These are phyloP conservation scores for Eudasyphora cyanicolor DNA, from an alignment of 2,888 invertebrate genomes.

Conservation along the genomic window DNA sequence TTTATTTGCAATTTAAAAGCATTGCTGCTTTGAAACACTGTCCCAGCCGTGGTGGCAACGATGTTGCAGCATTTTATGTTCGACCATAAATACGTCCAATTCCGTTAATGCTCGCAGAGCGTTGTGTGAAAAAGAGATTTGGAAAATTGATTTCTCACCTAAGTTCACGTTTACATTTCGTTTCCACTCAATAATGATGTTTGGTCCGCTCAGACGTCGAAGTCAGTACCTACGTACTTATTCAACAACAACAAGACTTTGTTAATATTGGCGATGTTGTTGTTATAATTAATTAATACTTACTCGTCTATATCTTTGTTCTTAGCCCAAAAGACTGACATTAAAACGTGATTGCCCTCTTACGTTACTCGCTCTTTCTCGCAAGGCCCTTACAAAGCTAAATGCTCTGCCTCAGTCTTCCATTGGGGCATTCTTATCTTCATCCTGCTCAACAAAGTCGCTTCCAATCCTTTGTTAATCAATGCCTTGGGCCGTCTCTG, in stretches of 20 bases:
- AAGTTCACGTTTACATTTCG: conserved; percentile 73
- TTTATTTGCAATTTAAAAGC: too few relatives aligned
- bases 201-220: conserved; percentile 41
- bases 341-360: conserved; percentile 62
- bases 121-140: conserved; percentile 69
- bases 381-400: background rate
- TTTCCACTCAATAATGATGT: conserved; percentile 56
- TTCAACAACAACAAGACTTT: conserved; percentile 27
- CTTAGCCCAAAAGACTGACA: conserved; percentile 32
- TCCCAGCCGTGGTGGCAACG: conserved; percentile 17
- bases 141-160: conserved; percentile 78
- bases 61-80: conserved; percentile 28
- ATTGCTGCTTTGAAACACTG: background rate
- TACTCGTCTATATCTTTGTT: conserved; percentile 54
- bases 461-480: too few relatives aligned
- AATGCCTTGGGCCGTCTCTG: background rate
- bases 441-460: background rate
- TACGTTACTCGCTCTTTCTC: background rate
- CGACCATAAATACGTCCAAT: conserved; percentile 57
- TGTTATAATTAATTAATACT: conserved; percentile 64
- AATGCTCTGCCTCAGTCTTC: background rate
- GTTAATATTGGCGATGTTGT: conserved; percentile 29
- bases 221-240: conserved; percentile 33
- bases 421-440: too few relatives aligned
- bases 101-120: conserved; percentile 47